A percentile compares a stretch with the other conserved stretches of the same genome.
Evolutionary conservation across 2,113 vertebrate species (phyloP).

Genomic region (Oreocharis arfaki): DNA sequence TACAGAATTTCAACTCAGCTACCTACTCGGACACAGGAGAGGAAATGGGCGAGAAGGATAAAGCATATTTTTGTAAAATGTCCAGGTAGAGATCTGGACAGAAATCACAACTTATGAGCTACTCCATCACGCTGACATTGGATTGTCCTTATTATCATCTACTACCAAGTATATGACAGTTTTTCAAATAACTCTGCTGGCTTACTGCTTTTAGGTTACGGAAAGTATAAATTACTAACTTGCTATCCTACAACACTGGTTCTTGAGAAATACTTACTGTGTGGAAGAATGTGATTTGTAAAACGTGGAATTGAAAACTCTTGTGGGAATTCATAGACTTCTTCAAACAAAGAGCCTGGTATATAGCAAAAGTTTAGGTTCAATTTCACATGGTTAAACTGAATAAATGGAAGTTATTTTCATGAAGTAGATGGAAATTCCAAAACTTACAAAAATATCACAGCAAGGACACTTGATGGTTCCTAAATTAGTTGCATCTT

Average conservation of each 20-base stretch:
- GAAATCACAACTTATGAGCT: background rate
- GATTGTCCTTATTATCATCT: background rate
- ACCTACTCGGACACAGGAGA: background rate
- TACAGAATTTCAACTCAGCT: background rate
- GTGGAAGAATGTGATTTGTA: background rate
- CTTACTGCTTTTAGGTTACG: background rate
- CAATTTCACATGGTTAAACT: background rate
- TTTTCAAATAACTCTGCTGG: background rate
- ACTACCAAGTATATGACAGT: background rate
- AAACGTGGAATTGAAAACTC: background rate
- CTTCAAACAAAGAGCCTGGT: background rate
- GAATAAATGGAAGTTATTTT: background rate
- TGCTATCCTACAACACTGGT: background rate
- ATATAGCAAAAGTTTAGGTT: background rate
- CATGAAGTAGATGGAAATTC: background rate
- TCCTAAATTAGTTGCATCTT: background rate
- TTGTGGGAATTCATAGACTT: background rate
- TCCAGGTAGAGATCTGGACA: background rate
- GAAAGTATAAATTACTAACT: background rate
- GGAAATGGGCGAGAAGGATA: background rate
- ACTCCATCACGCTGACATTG: rapidly evolving
- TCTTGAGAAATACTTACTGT: background rate
- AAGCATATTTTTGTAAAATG: background rate
- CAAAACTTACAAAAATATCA: background rate
- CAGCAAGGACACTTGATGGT: background rate